Base-by-base conservation (phyloP, 2,797 vertebrate species). In the Chrosomus eos region DNA sequence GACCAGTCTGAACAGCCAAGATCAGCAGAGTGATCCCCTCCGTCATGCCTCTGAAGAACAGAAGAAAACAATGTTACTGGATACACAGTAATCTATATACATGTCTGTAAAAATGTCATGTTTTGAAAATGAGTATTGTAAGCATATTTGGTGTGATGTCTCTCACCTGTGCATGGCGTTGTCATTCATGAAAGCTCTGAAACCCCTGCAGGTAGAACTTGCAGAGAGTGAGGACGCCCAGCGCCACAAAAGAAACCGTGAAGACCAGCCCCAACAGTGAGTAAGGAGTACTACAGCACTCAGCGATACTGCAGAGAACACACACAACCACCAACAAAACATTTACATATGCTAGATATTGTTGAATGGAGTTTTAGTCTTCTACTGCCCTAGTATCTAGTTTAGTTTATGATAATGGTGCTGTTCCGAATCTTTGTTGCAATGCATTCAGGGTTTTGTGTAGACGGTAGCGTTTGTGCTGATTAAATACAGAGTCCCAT, bases 121-220 rank as follows among this genome's bases (percentile, higher is more conserved):
- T 55, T 73, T 43, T 26, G 13, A 71, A n/a, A 53, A 2, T 3
- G 3, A 48, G 11, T 45, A 53, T 7, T 10, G n/a, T 77, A 64
- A 64, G n/a, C 7, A 60, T 2, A 77, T 9, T n/a, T 16, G 23
- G 9, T 48, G 48, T 6, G 64, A 10, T 40, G 7, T 62, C 21
- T 82, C 89, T 89, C 86, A 99, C 98, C 98, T 95, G 91, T 99
- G 97, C 98, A 99, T 99, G 89, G 97, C 96, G 88, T 98, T 99
- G 91, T 99, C 97, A 38, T 99, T 99, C 96, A 99, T 98, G 90
- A 99, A 99, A 0, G 98, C 98, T 85, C 98, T 93, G 88, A 99
- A 99, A 81, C 98, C 98, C 98, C 89, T 99, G 98, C 89, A 99
- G 93, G 94, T 99, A 99, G 91, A 99, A 99, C 94, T 99, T 99